Conservation (phyloP, 2,797 vertebrate genomes). For the Rhadinocentrus ornatus region DNA sequence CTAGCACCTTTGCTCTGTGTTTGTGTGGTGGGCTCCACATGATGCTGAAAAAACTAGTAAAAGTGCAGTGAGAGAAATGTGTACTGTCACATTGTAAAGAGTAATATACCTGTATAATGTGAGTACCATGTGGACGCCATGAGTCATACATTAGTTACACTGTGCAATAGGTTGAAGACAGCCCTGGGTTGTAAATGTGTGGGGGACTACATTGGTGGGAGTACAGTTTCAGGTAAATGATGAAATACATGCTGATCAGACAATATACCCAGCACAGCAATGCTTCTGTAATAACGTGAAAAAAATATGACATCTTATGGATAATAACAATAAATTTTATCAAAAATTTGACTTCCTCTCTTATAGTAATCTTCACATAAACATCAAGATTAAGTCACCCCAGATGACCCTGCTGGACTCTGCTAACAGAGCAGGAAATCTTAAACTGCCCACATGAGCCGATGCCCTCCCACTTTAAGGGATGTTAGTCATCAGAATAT, state of each 20-base stretch:
- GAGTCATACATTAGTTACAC: slow-evolving; percentile 22
- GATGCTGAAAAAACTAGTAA: slow-evolving; percentile 30
- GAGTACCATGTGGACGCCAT: slow-evolving; percentile 32
- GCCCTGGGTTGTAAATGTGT: slow-evolving; percentile 19
- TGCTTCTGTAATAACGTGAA: slow-evolving; percentile 13
- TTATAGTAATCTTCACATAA: slow-evolving; percentile 24
- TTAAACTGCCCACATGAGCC: slow-evolving; percentile 18
- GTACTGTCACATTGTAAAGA: slow-evolving; percentile 24
- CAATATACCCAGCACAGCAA: neutral
- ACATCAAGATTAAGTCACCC: slow-evolving; percentile 25
- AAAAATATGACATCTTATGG: slow-evolving; percentile 11
- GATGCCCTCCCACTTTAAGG: slow-evolving; percentile 5
- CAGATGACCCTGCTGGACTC: slow-evolving; percentile 4
- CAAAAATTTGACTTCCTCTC: slow-evolving; percentile 7
- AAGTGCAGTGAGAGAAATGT: slow-evolving; percentile 22
- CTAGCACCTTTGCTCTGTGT: slow-evolving; percentile 1
- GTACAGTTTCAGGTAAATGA: slow-evolving; percentile 23
- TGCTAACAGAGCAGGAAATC: slow-evolving; percentile 23
- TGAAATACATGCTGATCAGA: slow-evolving; percentile 37
- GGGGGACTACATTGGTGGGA: neutral
- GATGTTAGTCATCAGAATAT: slow-evolving; percentile 43
- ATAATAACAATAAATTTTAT: slow-evolving; percentile 17
- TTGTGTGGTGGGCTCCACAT: neutral
- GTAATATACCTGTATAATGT: slow-evolving; percentile 28
- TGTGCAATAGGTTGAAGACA: slow-evolving; percentile 23